These are phyloP conservation scores for Petrolisthes manimaculis DNA, from an alignment of 2,888 invertebrate species.

Conservation along the genomic window DNA sequence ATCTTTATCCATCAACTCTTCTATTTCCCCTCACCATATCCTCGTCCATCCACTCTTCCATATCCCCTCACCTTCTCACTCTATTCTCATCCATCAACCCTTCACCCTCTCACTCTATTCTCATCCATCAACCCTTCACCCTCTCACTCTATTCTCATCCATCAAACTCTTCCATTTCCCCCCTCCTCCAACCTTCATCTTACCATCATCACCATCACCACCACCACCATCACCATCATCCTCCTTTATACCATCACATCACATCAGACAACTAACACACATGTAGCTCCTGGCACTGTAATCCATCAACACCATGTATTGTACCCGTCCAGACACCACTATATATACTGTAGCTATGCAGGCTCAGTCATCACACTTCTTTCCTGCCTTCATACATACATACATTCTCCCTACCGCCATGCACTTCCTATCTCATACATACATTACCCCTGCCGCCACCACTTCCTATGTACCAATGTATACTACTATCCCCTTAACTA, in stretches of 20 bases:
- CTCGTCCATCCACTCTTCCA: not conserved
- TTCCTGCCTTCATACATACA: not conserved
- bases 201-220: not conserved
- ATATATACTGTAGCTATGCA: too few species aligned
- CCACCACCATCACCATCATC: not conserved
- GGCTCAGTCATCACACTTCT: not conserved
- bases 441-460: too few species aligned
- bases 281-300: too few species aligned
- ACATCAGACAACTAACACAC: not conserved
- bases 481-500: too few species aligned
- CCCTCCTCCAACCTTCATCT: not conserved
- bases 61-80: too few species aligned
- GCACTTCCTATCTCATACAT: too few species aligned
- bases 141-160: not conserved
- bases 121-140: not conserved
- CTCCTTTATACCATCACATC: not conserved
- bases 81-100: too few species aligned
- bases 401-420: not conserved
- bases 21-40: not conserved
- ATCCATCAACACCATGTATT: not conserved
- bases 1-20: not conserved
- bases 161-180: not conserved
- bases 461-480: too few species aligned
- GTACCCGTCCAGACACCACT: not conserved
- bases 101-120: not conserved